These are phyloP conservation scores for Trissolcus basalis DNA, from an alignment of 1,140 invertebrate genomes.

Conservation along the genomic window DNA sequence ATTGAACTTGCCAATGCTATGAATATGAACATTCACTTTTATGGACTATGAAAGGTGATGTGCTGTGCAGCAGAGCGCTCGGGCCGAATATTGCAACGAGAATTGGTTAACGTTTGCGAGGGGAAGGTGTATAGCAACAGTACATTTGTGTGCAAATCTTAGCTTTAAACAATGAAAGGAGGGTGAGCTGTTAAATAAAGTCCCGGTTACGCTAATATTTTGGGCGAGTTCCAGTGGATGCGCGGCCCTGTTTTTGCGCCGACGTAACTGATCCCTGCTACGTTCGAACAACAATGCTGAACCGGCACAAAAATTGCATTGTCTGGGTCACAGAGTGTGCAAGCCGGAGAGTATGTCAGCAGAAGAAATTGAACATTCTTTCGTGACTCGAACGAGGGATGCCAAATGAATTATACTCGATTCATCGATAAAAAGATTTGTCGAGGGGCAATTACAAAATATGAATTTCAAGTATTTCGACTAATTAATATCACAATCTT, in stretches of 20 bases:
- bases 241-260: slow-evolving; percentile 15
- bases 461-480: not conserved
- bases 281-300: slow-evolving; percentile 41
- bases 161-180: slow-evolving; percentile 15
- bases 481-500: too few species aligned
- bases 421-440: not conserved
- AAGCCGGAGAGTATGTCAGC: slow-evolving; percentile 5
- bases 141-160: too few species aligned
- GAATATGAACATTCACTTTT: slow-evolving; percentile 15
- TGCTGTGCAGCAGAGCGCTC: not conserved
- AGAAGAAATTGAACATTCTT: slow-evolving; percentile 12
- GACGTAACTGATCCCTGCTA: slow-evolving; percentile 34
- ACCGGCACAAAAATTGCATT: slow-evolving; percentile 33
- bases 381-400: not conserved
- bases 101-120: slow-evolving; percentile 11
- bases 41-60: slow-evolving; percentile 25
- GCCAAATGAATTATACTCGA: not conserved
- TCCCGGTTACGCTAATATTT: slow-evolving; percentile 33
- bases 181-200: slow-evolving; percentile 37
- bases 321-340: slow-evolving; percentile 17
- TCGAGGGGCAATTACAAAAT: not conserved
- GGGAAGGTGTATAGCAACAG: too few species aligned
- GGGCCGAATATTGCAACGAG: slow-evolving; percentile 20
- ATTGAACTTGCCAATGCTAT: not conserved
- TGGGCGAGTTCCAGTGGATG: slow-evolving; percentile 36